Percentiles rank a stretch among this genome's conserved stretches.
phyloP scores from a whole-genome alignment of 2,888 invertebrate species.

The Drosophila nr. perissopoda region DNA sequence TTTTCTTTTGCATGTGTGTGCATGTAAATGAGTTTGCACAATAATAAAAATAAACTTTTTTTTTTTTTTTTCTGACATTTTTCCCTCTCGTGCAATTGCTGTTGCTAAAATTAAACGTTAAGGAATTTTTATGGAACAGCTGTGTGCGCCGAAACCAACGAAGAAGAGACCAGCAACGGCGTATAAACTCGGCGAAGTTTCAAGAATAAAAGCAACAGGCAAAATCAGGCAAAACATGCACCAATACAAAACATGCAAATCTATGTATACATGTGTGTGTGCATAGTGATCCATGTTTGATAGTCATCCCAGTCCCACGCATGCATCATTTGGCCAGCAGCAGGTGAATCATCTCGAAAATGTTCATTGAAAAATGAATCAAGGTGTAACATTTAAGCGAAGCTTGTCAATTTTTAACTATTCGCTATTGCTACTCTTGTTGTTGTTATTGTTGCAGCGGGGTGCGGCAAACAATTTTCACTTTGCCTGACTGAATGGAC shows the following conservation, averaged over 20 bases:
- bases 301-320: conserved; percentile 57
- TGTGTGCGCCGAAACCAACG: conserved; percentile 56
- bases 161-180: conserved; percentile 36
- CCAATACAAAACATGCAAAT: conserved; percentile 8
- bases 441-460: conserved; percentile 20
- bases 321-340: conserved; percentile 42
- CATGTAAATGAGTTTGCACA: conserved; percentile 65
- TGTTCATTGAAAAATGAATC: conserved; percentile 29
- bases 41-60: conserved; percentile 63
- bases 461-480: conserved; percentile 77
- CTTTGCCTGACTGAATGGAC: conserved; percentile 54
- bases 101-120: conserved; percentile 64
- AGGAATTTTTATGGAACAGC: conserved; percentile 78
- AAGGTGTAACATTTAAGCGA: conserved; percentile 17
- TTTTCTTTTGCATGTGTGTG: conserved; percentile 40
- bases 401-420: conserved; percentile 12
- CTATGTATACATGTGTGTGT: conserved; percentile 3
- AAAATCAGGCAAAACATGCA: conserved; percentile 24
- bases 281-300: conserved; percentile 42
- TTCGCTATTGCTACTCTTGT: conserved; percentile 26
- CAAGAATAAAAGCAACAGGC: conserved; percentile 62
- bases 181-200: conserved; percentile 64
- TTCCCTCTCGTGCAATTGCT: conserved; percentile 63
- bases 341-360: conserved; percentile 53
- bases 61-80: conserved; percentile 53